Evolutionary conservation across 2,113 vertebrate species (phyloP), one percentile per base, ranked within the genome.

Genomic region (Atractosteus spatula): DNA sequence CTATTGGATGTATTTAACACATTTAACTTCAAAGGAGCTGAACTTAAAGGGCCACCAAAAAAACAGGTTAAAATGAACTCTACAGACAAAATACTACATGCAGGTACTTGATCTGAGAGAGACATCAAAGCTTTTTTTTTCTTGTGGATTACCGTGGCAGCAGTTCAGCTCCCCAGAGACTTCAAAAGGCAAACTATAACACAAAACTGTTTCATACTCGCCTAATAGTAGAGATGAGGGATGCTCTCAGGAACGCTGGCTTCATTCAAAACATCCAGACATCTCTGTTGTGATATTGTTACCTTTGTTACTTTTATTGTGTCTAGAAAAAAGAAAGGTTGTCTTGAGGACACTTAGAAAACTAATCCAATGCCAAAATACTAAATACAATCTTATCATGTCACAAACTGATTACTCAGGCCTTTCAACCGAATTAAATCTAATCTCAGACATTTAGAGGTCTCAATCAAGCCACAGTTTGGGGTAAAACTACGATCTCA

Each of bases 21-120:
- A 41, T 51, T 69, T 41, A 65, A 56, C 75, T 66, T 77, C 75
- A 73, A 77, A 77, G 70, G 41, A 47, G 57, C n/a, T 64, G 66
- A 68, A 12, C 61, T 45, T 47, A 51, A 51, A 51, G 47, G 47
- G 47, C 47, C 47, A 47, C 55, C 66, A 65, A 69, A 69, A 55
- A 69, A 12, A 55, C 56, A 41, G 62, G 47, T 10, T 43, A 68
- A 57, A 41, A 54, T 51, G 41, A 13, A 45, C 55, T 4, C n/a
- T 47, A 14, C 12, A 7, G 61, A 55, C 68, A 55, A 64, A 17
- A 62, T 43, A 44, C 45, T 65, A 65, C 75, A 4, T 70, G 75
- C 72, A 47, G 43, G 55, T 16, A 73, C 71, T 45, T 66, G 68
- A 67, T 54, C 57, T 43, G 42, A 72, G 62, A 42, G 54, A 72